phyloP scores from a whole-genome alignment of 2,797 vertebrate genomes.

The Paratrypauchen microcephalus region DNA sequence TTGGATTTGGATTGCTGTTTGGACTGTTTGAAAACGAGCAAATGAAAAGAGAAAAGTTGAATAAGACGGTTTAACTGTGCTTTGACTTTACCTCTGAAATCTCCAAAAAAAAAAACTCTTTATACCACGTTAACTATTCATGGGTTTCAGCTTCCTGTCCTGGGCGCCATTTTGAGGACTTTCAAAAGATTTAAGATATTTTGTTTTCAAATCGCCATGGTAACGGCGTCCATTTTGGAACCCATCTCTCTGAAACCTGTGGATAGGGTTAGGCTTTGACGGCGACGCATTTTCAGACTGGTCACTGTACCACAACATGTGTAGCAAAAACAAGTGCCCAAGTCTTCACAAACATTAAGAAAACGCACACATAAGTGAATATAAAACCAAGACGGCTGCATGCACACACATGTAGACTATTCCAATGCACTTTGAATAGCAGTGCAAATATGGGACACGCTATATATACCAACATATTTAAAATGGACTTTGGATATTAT shows the following conservation, averaged over 20 bases:
- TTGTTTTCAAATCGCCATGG: too few species aligned
- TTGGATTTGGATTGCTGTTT: neutral
- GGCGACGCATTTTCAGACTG: slow-evolving; percentile 70
- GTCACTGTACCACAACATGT: slow-evolving; percentile 81
- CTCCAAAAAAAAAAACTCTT: slow-evolving; percentile 44
- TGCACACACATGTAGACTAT: slow-evolving; percentile 62
- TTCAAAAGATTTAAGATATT: too few species aligned
- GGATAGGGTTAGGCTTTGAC: too few species aligned
- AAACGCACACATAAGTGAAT: neutral
- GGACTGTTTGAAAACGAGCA: neutral
- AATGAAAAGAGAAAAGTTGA: neutral
- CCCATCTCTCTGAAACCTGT: too few species aligned
- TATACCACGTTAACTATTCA: neutral
- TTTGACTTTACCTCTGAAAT: slow-evolving; percentile 67
- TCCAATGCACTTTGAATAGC: slow-evolving; percentile 37
- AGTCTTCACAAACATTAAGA: slow-evolving; percentile 13
- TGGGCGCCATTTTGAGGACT: slow-evolving; percentile 19
- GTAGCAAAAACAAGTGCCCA: slow-evolving; percentile 85
- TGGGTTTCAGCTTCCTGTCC: too few species aligned
- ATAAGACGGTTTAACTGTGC: slow-evolving; percentile 10
- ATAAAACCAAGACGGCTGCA: slow-evolving; percentile 48
- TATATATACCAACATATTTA: slow-evolving; percentile 55
- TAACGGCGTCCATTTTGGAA: too few species aligned
- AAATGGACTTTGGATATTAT: slow-evolving; percentile 53
- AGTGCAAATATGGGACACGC: slow-evolving; percentile 70